Evolutionary conservation across 2,113 vertebrate genomes (phyloP).

Genomic region (Saguinus imperator): DNA sequence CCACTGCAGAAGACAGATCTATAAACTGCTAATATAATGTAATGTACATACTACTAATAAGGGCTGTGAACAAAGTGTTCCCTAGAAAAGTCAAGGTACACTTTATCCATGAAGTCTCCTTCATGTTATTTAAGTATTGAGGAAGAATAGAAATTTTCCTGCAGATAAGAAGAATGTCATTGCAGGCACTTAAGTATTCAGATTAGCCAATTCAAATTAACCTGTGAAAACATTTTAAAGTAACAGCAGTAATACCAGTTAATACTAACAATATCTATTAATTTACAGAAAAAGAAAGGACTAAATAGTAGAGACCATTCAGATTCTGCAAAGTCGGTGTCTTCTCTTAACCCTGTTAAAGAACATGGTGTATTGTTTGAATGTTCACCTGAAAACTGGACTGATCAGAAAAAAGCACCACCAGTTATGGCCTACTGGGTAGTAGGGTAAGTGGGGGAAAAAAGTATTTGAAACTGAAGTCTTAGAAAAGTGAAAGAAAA

Average conservation of each 20-base stretch:
- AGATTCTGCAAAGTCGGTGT: conserved; percentile 51
- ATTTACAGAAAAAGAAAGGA: conserved; percentile 80
- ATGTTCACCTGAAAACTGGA: conserved; percentile 94
- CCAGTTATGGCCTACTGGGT: conserved; percentile 98
- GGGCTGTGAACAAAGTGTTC: neutral
- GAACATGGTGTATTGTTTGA: conserved; percentile 97
- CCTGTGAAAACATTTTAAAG: conserved; percentile 26
- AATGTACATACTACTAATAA: neutral
- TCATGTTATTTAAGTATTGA: neutral
- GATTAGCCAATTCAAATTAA: neutral
- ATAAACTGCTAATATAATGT: neutral
- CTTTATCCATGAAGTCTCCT: neutral
- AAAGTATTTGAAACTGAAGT: neutral
- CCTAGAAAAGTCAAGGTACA: neutral
- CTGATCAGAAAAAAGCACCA: conserved; percentile 92
- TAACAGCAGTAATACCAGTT: neutral
- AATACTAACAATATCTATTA: neutral
- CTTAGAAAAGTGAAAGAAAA: neutral
- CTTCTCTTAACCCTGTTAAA: conserved; percentile 87
- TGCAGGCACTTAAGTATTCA: neutral
- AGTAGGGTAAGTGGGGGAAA: conserved; percentile 89
- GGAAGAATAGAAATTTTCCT: neutral
- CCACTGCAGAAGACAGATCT: neutral
- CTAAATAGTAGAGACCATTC: conserved; percentile 36
- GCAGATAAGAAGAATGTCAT: neutral